Conservation (phyloP, 1,140 invertebrate species). For the Ceratoteleas bidentatus region DNA sequence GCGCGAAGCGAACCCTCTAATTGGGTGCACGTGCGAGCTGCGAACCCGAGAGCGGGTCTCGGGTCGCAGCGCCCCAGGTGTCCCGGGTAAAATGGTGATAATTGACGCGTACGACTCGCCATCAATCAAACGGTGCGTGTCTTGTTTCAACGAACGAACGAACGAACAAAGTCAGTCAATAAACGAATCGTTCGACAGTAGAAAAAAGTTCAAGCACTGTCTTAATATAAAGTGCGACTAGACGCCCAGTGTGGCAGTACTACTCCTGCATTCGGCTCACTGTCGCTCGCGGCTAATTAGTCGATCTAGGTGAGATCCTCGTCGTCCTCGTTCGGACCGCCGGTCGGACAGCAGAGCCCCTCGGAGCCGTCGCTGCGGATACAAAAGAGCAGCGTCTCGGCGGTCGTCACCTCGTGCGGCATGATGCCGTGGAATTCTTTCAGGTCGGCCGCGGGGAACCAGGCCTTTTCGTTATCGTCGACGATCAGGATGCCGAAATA, state of each 20-base stretch:
- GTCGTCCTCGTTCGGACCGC: slow-evolving; percentile 84
- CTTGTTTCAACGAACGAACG: slow-evolving; percentile 23
- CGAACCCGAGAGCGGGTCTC: no score
- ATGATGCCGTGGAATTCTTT: slow-evolving; percentile 93
- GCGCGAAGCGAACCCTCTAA: slow-evolving; percentile 5
- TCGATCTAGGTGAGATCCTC: slow-evolving; percentile 76
- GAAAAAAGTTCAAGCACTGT: slow-evolving; percentile 62
- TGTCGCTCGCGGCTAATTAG: slow-evolving; percentile 53
- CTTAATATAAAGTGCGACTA: slow-evolving; percentile 65
- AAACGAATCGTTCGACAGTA: slow-evolving; percentile 63
- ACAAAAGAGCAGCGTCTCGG: slow-evolving; percentile 91
- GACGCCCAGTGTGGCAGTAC: slow-evolving; percentile 61
- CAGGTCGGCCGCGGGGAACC: slow-evolving; percentile 94
- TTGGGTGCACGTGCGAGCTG: slow-evolving; percentile 3
- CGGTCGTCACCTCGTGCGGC: slow-evolving; percentile 88
- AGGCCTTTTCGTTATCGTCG: slow-evolving; percentile 94
- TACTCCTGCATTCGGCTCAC: slow-evolving; percentile 50
- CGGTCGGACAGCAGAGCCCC: slow-evolving; percentile 90
- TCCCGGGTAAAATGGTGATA: slow-evolving; percentile 37
- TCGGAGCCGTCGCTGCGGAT: slow-evolving; percentile 91
- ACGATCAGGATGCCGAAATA: slow-evolving; percentile 89
- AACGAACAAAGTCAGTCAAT: slow-evolving; percentile 51
- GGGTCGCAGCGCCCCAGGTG: no score
- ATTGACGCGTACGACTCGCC: slow-evolving; percentile 62
- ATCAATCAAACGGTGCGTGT: slow-evolving; percentile 52